These are phyloP conservation scores for Gastrophryne carolinensis DNA, from an alignment of 2,797 vertebrate species.

Conservation along the genomic window DNA sequence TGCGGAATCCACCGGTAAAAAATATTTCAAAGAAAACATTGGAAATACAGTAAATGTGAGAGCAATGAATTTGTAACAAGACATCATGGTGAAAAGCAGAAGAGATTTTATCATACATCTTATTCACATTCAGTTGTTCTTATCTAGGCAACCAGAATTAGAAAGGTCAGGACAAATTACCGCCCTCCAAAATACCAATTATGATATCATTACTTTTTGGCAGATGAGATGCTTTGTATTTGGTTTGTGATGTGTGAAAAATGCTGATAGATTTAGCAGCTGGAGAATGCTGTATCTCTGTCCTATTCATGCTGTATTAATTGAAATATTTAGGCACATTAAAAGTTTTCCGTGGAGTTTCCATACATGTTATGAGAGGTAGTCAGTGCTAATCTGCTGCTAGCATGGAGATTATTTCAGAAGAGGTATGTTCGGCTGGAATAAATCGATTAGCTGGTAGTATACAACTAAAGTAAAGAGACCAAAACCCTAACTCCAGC, in stretches of 20 bases:
- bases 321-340: constrained; percentile 21
- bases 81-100: too few species aligned
- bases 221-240: background rate
- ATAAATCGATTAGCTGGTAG: constrained; percentile 14
- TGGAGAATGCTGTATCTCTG: background rate
- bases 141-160: background rate
- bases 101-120: too few species aligned
- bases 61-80: too few species aligned
- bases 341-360: constrained; percentile 10
- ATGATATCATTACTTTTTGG: constrained; percentile 6
- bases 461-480: background rate
- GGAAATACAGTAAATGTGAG: too few species aligned
- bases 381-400: background rate
- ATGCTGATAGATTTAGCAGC: background rate
- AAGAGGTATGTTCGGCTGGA: background rate
- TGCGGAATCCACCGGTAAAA: too few species aligned
- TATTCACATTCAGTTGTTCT: too few species aligned
- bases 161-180: constrained; percentile 8
- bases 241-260: background rate
- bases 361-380: constrained; percentile 17
- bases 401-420: constrained; percentile 16
- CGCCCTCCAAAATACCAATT: constrained; percentile 7
- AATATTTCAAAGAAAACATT: too few species aligned
- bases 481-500: too few species aligned
- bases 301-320: constrained; percentile 6